Evolutionary conservation across 2,888 invertebrate species (phyloP).

Genomic region (Nymphalis urticae): DNA sequence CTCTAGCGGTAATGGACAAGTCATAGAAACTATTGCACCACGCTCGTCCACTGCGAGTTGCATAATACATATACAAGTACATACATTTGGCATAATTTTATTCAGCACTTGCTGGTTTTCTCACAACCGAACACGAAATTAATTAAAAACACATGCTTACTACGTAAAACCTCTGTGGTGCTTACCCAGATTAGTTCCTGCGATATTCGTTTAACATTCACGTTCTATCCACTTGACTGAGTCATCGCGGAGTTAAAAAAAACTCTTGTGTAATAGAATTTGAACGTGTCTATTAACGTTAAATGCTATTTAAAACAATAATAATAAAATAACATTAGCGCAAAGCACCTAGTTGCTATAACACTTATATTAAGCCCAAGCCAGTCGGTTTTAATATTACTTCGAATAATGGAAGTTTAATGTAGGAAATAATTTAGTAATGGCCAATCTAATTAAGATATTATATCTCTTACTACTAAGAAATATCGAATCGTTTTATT

Average conservation of each 20-base stretch:
- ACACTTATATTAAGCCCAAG: constrained; percentile 12
- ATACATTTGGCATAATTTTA: no score
- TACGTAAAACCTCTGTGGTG: no score
- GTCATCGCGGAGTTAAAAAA: not conserved
- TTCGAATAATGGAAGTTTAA: constrained; percentile 27
- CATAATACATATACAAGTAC: no score
- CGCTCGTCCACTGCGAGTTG: no score
- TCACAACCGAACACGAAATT: no score
- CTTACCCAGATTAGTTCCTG: no score
- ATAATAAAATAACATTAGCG: constrained; percentile 7
- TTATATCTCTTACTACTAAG: constrained; percentile 19
- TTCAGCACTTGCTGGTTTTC: no score
- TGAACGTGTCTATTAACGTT: not conserved
- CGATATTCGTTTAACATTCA: no score
- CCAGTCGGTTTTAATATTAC: constrained; percentile 23
- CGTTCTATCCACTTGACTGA: no score
- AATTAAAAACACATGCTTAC: no score
- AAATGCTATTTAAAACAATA: constrained; percentile 15
- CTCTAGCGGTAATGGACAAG: no score
- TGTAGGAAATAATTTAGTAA: constrained; percentile 31
- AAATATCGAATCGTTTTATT: not conserved
- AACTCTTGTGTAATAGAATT: not conserved
- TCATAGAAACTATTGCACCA: no score
- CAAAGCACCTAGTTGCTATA: constrained; percentile 13
- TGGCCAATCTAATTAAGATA: constrained; percentile 28